Evolutionary conservation across 2,797 vertebrate genomes (phyloP).

Genomic region (Gorsachius magnificus): DNA sequence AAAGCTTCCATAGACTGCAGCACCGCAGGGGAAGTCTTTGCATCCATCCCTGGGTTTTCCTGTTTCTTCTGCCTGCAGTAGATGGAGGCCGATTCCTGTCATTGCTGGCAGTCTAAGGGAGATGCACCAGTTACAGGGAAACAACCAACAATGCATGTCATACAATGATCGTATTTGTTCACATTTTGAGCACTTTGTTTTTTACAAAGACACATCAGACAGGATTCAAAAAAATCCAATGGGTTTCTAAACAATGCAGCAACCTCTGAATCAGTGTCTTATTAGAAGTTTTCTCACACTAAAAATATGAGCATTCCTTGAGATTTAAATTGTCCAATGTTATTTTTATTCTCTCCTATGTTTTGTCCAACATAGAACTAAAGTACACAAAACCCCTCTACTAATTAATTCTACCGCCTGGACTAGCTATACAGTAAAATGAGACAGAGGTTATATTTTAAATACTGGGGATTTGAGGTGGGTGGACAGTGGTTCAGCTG

Average conservation of each 20-base stretch:
- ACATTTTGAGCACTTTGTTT: neutral
- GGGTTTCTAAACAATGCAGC: neutral
- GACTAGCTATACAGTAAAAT: neutral
- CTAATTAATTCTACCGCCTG: neutral
- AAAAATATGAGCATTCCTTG: neutral
- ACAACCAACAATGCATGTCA: rapidly evolving
- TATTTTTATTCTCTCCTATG: neutral
- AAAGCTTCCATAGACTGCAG: neutral
- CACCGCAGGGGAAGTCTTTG: neutral
- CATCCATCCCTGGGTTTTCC: neutral
- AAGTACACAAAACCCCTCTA: neutral
- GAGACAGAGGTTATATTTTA: neutral
- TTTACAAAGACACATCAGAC: neutral
- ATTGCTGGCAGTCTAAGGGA: neutral
- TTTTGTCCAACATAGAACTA: neutral
- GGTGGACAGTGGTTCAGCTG: rapidly evolving
- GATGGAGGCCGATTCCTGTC: neutral
- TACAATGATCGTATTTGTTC: neutral
- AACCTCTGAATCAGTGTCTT: neutral
- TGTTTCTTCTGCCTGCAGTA: neutral
- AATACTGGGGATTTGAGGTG: neutral
- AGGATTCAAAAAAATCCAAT: neutral
- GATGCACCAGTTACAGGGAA: neutral
- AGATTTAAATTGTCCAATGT: neutral
- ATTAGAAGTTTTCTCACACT: too few relatives aligned